These are phyloP conservation scores for Ditula angustiorana DNA, from an alignment of 2,888 invertebrate species.

Conservation along the genomic window DNA sequence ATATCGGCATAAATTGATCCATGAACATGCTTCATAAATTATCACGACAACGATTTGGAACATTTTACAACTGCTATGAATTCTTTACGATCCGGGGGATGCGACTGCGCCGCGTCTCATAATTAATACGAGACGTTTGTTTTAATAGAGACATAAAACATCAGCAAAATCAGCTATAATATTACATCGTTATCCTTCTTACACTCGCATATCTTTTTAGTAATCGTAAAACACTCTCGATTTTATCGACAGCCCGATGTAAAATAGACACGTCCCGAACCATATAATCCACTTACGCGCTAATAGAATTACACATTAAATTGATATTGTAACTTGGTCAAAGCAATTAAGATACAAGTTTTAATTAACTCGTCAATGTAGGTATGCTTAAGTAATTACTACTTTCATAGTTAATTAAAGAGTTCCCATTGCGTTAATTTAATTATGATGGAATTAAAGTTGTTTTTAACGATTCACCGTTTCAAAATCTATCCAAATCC, in stretches of 20 bases:
- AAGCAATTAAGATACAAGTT: conserved; percentile 61
- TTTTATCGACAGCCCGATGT: conserved; percentile 59
- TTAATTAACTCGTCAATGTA: conserved; percentile 61
- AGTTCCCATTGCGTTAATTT: conserved; percentile 52
- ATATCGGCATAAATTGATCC: conserved; percentile 76
- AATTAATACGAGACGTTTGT: conserved; percentile 85
- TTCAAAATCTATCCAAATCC: background rate
- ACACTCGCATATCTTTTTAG: conserved; percentile 60
- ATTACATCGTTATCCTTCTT: conserved; percentile 64
- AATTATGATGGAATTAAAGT: conserved; percentile 33
- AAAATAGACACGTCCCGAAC: conserved; percentile 51
- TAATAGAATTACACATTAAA: conserved; percentile 59
- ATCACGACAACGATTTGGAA: conserved; percentile 83
- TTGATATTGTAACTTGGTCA: conserved; percentile 59
- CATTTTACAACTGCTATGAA: conserved; percentile 84
- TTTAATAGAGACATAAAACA: conserved; percentile 82
- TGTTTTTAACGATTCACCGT: conserved; percentile 9
- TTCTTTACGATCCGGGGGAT: conserved; percentile 81
- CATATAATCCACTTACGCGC: conserved; percentile 48
- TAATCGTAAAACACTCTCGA: conserved; percentile 68
- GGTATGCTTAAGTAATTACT: conserved; percentile 62
- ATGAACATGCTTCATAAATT: conserved; percentile 85
- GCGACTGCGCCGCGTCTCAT: conserved; percentile 74
- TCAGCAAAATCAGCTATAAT: conserved; percentile 70
- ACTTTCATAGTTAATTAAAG: conserved; percentile 61